Evolutionary conservation across 2,888 invertebrate species (phyloP).

Genomic region (Crioceris asparagi): DNA sequence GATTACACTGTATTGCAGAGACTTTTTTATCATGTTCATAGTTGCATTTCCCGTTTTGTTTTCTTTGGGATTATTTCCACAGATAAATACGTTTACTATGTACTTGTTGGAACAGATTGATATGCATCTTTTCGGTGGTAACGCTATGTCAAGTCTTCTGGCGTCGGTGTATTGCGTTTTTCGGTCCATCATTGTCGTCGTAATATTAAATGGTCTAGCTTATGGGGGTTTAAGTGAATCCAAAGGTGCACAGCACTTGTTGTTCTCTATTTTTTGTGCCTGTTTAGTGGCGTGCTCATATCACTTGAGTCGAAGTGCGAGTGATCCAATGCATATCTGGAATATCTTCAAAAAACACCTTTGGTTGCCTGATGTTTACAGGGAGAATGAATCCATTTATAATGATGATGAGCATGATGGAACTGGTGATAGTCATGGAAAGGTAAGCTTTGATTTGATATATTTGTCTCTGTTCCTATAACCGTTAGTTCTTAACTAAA

Average conservation of each 20-base stretch:
- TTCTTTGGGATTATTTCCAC: slow-evolving; percentile 92
- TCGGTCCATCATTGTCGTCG: slow-evolving; percentile 69
- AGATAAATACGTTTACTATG: slow-evolving; percentile 93
- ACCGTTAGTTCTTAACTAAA: no score
- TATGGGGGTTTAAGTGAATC: slow-evolving; percentile 78
- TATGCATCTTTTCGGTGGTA: slow-evolving; percentile 84
- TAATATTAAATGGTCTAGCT: slow-evolving; percentile 74
- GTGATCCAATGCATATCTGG: slow-evolving; percentile 86
- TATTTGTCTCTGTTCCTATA: no score
- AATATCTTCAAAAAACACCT: slow-evolving; percentile 73
- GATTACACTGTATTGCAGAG: slow-evolving; percentile 40
- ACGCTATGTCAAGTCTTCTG: slow-evolving; percentile 72
- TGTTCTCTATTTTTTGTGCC: slow-evolving; percentile 92
- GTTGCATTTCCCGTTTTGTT: slow-evolving; percentile 89
- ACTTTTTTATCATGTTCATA: slow-evolving; percentile 68
- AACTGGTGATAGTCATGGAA: no score
- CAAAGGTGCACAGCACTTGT: slow-evolving; percentile 76
- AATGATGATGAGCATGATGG: not conserved
- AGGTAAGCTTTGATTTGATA: no score
- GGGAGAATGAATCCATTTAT: slow-evolving; percentile 29
- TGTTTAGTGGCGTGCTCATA: slow-evolving; percentile 81
- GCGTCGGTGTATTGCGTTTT: slow-evolving; percentile 75
- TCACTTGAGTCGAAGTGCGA: slow-evolving; percentile 84
- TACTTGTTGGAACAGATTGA: slow-evolving; percentile 93
- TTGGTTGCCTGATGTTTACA: slow-evolving; percentile 65